Base-by-base conservation (phyloP, 2,797 vertebrate species). In the Gastrophryne carolinensis region DNA sequence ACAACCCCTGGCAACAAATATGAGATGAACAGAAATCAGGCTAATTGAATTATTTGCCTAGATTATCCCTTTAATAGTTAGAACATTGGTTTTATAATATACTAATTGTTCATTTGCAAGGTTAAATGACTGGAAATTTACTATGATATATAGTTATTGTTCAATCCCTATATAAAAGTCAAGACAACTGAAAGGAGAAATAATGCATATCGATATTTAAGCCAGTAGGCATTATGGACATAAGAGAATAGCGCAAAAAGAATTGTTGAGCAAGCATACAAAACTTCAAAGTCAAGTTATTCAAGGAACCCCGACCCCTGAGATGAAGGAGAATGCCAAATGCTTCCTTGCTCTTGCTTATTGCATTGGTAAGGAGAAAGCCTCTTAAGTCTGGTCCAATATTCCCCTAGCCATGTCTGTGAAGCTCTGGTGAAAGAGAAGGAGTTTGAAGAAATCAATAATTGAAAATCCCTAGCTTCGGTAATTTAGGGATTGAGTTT, bases 301-400 rank as follows among this genome's bases (percentile, higher is more conserved):
- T 52, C 56, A 49, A 15, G 17, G 34, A 26, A 50, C 30, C 21
- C 23, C 64, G 52, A 44, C 54, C 27, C 54, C 47, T 30, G 11
- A 68, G 21, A 61, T 75, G 32, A 75, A 75, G 56, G 44, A 68
- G 64, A 68, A 61, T 75, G 52, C 12, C 7, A 34, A 67, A 61
- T 66, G 21, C 29, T 53, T 56, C 73, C 54, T 41, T 23, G 73
- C 30, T 17, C 19, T 21, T 12, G 3, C 32, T 60, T 32, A 17
- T 35, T 60, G 39, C 65, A 50, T 39, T 61, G 56, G 72, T 74
- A 57, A 63, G 56, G 61, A 30, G 62, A 62, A 62, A 72, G 53
- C 19, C 60, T 64, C 49, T 73, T 30, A 73, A 64, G 53, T 66
- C 62, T 60, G 39, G 37, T n/a, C 71, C 34, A 60, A 15, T 50